Evolutionary conservation across 2,888 invertebrate genomes (phyloP).

Genomic region (Bellardia pandia): DNA sequence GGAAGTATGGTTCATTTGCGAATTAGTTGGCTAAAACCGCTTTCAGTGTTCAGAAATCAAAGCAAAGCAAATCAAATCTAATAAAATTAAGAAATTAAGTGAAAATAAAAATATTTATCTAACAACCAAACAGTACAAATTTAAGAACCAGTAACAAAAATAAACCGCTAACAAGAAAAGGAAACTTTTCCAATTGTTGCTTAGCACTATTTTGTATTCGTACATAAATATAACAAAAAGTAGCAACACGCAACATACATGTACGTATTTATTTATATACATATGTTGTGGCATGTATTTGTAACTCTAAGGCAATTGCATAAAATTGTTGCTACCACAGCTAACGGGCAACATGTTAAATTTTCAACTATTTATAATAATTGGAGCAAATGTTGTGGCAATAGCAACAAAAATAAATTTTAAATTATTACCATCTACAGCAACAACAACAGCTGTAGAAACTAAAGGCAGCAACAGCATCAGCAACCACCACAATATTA

Average conservation of each 20-base stretch:
- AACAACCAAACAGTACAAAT: neutral
- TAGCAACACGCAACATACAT: constrained; percentile 35
- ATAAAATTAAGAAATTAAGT: constrained; percentile 50
- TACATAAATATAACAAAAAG: neutral
- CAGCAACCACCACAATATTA: constrained; percentile 30
- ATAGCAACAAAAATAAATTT: constrained; percentile 41
- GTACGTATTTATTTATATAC: neutral
- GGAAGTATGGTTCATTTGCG: neutral
- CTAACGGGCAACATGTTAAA: constrained; percentile 65
- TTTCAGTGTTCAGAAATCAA: neutral
- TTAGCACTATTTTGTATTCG: neutral
- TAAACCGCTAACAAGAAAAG: neutral
- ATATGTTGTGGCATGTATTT: constrained; percentile 33
- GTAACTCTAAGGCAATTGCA: constrained; percentile 52
- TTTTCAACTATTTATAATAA: constrained; percentile 67
- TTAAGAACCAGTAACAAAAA: neutral
- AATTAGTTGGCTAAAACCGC: neutral
- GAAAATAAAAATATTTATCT: neutral
- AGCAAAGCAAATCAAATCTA: neutral
- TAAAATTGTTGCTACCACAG: constrained; percentile 58
- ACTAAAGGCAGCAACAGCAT: constrained; percentile 30
- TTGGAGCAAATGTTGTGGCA: constrained; percentile 65
- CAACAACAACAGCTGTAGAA: neutral
- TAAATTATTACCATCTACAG: constrained; percentile 40
- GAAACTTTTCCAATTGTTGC: constrained; percentile 7